Evolutionary conservation across 1,140 invertebrate species (phyloP).

Genomic region (Psilanteris sp.): DNA sequence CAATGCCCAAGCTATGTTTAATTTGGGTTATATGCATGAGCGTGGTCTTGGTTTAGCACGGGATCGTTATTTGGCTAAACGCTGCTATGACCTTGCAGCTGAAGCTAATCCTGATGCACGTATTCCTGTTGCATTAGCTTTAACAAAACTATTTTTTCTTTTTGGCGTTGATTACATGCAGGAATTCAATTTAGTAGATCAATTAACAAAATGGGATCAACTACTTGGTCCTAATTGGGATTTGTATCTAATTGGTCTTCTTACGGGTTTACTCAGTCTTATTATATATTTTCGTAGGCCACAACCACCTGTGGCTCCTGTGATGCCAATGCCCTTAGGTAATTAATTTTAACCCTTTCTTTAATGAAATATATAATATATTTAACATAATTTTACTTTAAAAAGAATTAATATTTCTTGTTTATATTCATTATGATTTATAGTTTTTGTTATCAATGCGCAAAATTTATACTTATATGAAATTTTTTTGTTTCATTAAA

Average conservation of each 20-base stretch:
- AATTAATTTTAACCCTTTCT: slow-evolving; percentile 3
- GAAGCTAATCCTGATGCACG: slow-evolving; percentile 96
- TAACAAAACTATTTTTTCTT: slow-evolving; percentile 92
- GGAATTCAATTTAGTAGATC: slow-evolving; percentile 82
- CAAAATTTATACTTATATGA: too few relatives aligned
- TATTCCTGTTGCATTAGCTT: slow-evolving; percentile 95
- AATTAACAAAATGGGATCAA: slow-evolving; percentile 74
- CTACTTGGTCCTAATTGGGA: slow-evolving; percentile 94
- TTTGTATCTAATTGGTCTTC: slow-evolving; percentile 91
- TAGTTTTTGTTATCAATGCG: too few relatives aligned
- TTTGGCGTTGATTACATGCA: slow-evolving; percentile 87
- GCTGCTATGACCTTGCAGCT: slow-evolving; percentile 98
- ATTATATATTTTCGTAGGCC: slow-evolving; percentile 89
- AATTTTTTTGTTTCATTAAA: too few relatives aligned
- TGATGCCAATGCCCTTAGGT: slow-evolving; percentile 64
- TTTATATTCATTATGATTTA: too few relatives aligned
- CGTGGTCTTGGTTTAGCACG: slow-evolving; percentile 91
- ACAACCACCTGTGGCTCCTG: slow-evolving; percentile 75
- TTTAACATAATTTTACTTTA: too few relatives aligned
- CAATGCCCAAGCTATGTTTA: slow-evolving; percentile 99
- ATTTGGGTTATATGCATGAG: slow-evolving; percentile 99
- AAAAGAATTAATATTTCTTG: too few relatives aligned
- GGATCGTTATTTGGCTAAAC: slow-evolving; percentile 90
- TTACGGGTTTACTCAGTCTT: slow-evolving; percentile 90
- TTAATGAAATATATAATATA: slow-evolving; percentile 1